phyloP scores from a whole-genome alignment of 2,113 vertebrate genomes.

The Rhea pennata region DNA sequence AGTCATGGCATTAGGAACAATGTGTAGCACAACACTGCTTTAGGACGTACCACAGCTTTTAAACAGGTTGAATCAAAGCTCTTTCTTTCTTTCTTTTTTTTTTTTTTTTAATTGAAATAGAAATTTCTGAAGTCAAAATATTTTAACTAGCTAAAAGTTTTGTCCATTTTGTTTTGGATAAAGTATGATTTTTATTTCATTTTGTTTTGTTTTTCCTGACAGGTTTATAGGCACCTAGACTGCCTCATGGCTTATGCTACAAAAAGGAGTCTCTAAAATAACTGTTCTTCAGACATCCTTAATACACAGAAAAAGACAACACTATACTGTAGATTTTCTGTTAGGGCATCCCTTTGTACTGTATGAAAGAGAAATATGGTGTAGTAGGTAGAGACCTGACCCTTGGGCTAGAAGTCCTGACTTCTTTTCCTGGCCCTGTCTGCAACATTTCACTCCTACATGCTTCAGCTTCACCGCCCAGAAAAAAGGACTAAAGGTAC shows the following conservation, averaged over 20 bases:
- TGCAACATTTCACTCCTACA: background rate
- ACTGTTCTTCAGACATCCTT: background rate
- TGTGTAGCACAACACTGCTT: background rate
- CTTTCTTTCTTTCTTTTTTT: too few species aligned
- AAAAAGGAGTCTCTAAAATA: background rate
- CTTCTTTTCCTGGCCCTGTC: background rate
- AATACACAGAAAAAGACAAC: background rate
- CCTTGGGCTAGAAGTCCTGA: background rate
- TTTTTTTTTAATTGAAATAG: background rate
- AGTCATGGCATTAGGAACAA: background rate
- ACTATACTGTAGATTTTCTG: background rate
- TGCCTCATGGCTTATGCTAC: rapidly evolving
- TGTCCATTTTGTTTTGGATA: background rate
- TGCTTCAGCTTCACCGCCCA: background rate
- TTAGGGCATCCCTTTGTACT: background rate
- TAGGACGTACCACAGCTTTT: background rate
- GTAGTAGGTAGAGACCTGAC: background rate
- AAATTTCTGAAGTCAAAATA: background rate
- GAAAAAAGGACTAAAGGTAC: background rate
- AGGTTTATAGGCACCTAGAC: background rate
- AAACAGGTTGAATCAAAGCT: background rate
- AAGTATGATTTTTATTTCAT: background rate
- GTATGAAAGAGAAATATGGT: background rate
- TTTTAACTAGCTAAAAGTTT: background rate
- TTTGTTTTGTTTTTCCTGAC: background rate